A percentile compares a stretch with the other conserved stretches of the same genome.
phyloP scores from a whole-genome alignment of 1,140 invertebrate species.

The Temnothorax curvispinosus region DNA sequence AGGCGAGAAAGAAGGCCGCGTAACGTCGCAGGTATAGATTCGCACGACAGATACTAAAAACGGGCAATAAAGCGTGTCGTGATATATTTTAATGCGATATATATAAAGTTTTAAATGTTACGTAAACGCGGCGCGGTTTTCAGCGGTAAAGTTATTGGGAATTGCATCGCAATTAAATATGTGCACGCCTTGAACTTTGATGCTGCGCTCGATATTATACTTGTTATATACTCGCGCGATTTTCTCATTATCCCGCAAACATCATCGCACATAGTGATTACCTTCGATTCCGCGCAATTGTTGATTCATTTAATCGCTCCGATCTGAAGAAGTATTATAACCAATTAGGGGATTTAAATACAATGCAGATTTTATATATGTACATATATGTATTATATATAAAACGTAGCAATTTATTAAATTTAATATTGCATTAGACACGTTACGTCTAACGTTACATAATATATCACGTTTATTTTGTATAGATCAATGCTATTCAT shows the following conservation, averaged over 20 bases:
- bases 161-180: slow-evolving; percentile 22
- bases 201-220: slow-evolving; percentile 46
- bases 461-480: neutral
- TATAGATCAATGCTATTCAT: neutral
- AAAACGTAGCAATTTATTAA: neutral
- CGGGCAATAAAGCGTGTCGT: neutral
- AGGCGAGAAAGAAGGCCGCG: neutral
- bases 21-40: neutral
- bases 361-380: neutral
- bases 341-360: neutral
- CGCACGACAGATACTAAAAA: neutral
- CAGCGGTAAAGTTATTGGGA: neutral
- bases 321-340: neutral
- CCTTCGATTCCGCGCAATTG: neutral
- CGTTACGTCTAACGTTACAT: neutral
- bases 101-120: neutral
- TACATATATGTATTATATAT: neutral
- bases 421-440: neutral
- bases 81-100: slow-evolving; percentile 1
- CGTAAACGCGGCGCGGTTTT: neutral
- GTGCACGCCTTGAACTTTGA: slow-evolving; percentile 53
- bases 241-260: slow-evolving; percentile 5
- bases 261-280: neutral
- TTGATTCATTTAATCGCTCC: neutral
- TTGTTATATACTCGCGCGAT: slow-evolving; percentile 2